Base-by-base conservation (phyloP, 2,888 invertebrate genomes). In the Pristionchus fissidentatus region DNA sequence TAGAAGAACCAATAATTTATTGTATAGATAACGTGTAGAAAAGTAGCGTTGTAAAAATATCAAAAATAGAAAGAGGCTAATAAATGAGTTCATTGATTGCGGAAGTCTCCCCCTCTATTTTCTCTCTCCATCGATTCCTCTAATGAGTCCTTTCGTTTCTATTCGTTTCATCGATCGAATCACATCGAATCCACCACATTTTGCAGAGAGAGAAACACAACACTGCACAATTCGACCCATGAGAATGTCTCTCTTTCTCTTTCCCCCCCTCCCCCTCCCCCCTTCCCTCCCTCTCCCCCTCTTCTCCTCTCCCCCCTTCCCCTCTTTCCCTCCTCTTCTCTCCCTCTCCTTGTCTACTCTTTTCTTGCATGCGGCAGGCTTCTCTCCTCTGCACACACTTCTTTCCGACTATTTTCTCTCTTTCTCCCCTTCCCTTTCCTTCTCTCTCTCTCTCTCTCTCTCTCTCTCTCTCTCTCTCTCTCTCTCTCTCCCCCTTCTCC, bases 331-430 rank as follows among this genome's bases (percentile, higher is more conserved):
- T 19, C 35, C 52, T 78, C 78, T 38, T 29, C 41, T 22, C 29
- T 46, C 29, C 73, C 43, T 43, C 22, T 73, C 43, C n/a, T 3
- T n/a, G 55, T 79, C 55, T 79, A 77, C 52, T 46, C 52, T 77
- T 77, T 77, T 46, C 49, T 77, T 77, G 79, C 79, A 79, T 57
- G 79, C 55, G 55, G 46, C 80, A 79, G 60, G 43, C 62, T 81
- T 52, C n/a, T 81, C 60, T 52, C 80, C 38, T n/a, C 43, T 78
- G 32, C 52, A 52, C 52, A 78, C 79, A 32, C 43, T n/a, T n/a
- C n/a, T n/a, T n/a, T n/a, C n/a, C n/a, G n/a, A n/a, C n/a, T n/a
- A n/a, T n/a, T n/a, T n/a, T n/a, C n/a, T n/a, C n/a, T n/a, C n/a
- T n/a, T n/a, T n/a, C n/a, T n/a, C n/a, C n/a, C n/a, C n/a, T n/a